A percentile compares a stretch with the other conserved stretches of the same genome.
phyloP scores from a whole-genome alignment of 2,113 vertebrate genomes.

The Chascanopsetta lugubris region DNA sequence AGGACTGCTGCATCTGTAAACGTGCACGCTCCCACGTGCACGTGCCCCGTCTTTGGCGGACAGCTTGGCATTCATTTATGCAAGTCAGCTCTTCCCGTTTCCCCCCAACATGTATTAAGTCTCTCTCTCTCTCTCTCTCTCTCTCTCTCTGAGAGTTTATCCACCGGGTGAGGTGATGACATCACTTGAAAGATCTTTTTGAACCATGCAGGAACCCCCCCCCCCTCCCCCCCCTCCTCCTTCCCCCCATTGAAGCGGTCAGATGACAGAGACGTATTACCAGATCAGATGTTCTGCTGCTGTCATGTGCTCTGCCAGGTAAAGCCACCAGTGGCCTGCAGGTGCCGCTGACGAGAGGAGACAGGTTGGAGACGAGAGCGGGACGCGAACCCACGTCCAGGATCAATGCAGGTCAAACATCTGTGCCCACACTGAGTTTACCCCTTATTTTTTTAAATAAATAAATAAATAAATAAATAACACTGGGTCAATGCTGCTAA shows the following conservation, averaged over 20 bases:
- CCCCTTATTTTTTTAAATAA: too few relatives aligned
- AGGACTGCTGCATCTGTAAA: conserved; percentile 23
- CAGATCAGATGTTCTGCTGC: conserved; percentile 28
- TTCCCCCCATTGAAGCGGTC: conserved; percentile 24
- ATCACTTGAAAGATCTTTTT: conserved; percentile 44
- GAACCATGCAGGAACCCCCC: conserved; percentile 22
- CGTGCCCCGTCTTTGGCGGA: conserved; percentile 48
- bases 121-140: neutral
- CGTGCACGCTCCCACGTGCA: conserved; percentile 32
- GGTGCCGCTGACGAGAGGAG: conserved; percentile 19
- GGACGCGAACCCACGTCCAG: conserved; percentile 23
- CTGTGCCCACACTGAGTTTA: too few relatives aligned
- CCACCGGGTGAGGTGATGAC: conserved; percentile 37
- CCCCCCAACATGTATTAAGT: conserved; percentile 28
- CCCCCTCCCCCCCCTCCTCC: too few relatives aligned
- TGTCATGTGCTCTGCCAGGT: neutral
- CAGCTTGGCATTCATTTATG: conserved; percentile 43
- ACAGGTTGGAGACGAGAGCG: conserved; percentile 14
- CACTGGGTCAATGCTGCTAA: too few relatives aligned
- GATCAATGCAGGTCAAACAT: conserved; percentile 4
- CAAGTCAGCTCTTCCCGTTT: conserved; percentile 56
- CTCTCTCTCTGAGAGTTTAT: conserved; percentile 3
- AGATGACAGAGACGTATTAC: conserved; percentile 24
- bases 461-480: too few relatives aligned
- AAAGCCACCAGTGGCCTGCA: conserved; percentile 26